Evolutionary conservation across 2,113 vertebrate species (phyloP), one percentile per base, ranked within the genome.

Genomic region (Paedocypris sp.): DNA sequence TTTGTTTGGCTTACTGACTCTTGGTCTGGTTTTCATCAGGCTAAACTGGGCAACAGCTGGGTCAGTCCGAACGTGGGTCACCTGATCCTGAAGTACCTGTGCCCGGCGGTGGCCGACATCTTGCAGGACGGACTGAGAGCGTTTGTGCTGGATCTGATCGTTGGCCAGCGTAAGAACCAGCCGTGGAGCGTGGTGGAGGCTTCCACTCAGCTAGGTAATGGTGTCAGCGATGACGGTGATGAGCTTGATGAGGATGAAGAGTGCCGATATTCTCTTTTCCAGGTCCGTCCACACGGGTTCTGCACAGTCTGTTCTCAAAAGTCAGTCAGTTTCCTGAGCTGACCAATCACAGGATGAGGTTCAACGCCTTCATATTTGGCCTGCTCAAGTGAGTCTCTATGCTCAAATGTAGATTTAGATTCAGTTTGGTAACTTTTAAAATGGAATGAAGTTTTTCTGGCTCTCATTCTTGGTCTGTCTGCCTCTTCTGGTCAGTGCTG

Each of bases 51-150:
- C 5, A 98, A 99, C 81, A 98, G 93, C 72, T 95, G 91, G 0
- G 92, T 98, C 60, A 98, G 94, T 81, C 95, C 95, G 38, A 99
- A 99, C 0, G 85, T 98, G 53, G 94, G 93, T 4, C 95, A 99
- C 74, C 86, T 99, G 38, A 87, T 98, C 74, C 83, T 97, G 75
- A 99, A 98, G 77, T 99, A 99, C 78, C 77, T 99, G 66, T 99
- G 95, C 29, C 95, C 95, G 0, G 95, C 95, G 3, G 86, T 99
- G 59, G 82, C 69, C 2, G 87, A 89, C 1, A 77, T 98, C 11
- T 80, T 99, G 60, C 87, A 90, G 51, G 95, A 99, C 0, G 94
- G 95, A 0, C 85, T 99, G 66, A 92, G 90, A 79, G 85, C 91
- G 29, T 90, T 92, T 0, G 84, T 96, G 1, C 82, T 96, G 50